A percentile compares a stretch with the other conserved stretches of the same genome.
Conservation (phyloP, 1,140 invertebrate species). For the Latrodectus geometricus region DNA sequence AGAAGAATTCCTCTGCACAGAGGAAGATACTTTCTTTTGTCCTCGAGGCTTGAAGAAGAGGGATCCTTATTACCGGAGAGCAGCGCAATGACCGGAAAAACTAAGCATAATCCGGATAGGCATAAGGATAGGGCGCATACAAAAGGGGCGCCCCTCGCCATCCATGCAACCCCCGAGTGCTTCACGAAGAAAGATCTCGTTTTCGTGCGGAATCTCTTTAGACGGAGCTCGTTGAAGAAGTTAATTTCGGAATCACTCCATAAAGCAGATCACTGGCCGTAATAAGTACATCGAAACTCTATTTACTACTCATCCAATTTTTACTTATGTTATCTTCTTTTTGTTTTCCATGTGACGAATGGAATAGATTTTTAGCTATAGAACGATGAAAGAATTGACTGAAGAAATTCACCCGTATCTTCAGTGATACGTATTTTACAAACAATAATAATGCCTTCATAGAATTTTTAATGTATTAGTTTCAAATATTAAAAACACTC, state of each 20-base stretch:
- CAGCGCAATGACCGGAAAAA: conserved; percentile 14
- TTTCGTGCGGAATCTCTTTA: conserved; percentile 10
- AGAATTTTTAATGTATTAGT: no score
- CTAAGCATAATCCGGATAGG: background rate
- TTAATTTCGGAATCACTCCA: conserved; percentile 30
- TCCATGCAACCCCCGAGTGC: background rate
- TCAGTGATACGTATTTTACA: no score
- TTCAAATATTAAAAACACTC: no score
- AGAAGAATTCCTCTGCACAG: background rate
- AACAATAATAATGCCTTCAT: no score
- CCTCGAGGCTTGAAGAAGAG: background rate
- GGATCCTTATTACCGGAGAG: background rate
- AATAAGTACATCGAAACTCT: background rate
- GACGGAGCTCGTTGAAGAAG: conserved; percentile 1
- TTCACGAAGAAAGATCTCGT: background rate
- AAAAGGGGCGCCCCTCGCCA: background rate
- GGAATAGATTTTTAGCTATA: no score
- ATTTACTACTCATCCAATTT: background rate
- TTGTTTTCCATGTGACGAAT: no score
- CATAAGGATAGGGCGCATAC: background rate
- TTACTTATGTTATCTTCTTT: no score
- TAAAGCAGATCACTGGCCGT: background rate
- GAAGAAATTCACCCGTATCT: no score
- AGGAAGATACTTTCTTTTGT: background rate
- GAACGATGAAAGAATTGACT: no score